Percentiles rank a stretch among this genome's conserved stretches.
These are phyloP conservation scores for Dendroctonus valens DNA, from an alignment of 1,140 invertebrate genomes.

Conservation along the genomic window DNA sequence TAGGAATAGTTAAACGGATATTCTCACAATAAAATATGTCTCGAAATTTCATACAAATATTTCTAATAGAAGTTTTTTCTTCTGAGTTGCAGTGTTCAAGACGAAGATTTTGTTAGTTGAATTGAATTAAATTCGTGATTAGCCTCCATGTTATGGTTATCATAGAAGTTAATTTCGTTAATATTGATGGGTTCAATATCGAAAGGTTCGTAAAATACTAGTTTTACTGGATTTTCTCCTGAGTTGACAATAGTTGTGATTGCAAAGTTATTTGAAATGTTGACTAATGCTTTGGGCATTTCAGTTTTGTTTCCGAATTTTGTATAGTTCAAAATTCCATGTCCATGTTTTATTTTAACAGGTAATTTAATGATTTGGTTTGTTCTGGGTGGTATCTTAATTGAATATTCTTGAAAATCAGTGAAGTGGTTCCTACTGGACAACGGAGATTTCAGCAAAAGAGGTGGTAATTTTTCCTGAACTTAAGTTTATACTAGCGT, in stretches of 20 bases:
- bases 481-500: no score
- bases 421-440: no score
- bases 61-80: not conserved
- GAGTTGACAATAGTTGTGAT: not conserved
- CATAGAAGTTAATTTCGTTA: no score
- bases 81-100: conserved; percentile 1
- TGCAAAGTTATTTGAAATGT: not conserved
- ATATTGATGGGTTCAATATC: not conserved
- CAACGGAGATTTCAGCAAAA: no score
- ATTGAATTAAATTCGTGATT: no score
- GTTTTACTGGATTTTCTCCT: not conserved
- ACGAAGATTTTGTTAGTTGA: not conserved
- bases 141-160: no score
- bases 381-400: not conserved
- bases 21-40: conserved; percentile 4
- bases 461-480: no score
- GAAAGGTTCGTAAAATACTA: not conserved
- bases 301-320: not conserved
- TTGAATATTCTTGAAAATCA: no score
- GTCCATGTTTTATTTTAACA: not conserved
- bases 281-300: not conserved
- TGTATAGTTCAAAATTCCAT: not conserved
- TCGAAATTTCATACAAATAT: conserved; percentile 1
- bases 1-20: no score
- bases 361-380: conserved; percentile 1